These are phyloP conservation scores for Drosophila ananassae DNA, from an alignment of 1,140 invertebrate genomes.

Conservation along the genomic window DNA sequence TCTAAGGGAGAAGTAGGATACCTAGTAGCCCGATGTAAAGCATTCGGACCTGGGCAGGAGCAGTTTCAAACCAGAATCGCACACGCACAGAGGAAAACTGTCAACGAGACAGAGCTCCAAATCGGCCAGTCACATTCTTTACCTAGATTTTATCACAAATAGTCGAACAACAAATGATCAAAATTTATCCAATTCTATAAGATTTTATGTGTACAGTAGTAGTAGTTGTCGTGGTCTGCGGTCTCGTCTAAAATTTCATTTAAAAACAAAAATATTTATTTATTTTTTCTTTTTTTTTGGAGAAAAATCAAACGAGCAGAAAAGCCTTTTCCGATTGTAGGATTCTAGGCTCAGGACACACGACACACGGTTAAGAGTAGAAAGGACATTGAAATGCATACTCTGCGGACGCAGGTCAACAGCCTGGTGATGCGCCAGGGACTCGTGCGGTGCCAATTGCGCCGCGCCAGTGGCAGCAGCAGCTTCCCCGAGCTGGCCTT, in stretches of 20 bases:
- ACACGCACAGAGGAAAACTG: not conserved
- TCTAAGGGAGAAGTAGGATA: not conserved
- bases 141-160: not conserved
- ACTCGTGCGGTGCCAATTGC: not conserved
- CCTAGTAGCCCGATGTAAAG: not conserved
- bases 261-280: not conserved
- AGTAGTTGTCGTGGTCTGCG: not conserved
- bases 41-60: not conserved
- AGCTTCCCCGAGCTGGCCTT: conserved; percentile 19
- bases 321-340: not conserved
- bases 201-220: not conserved
- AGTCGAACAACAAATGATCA: conserved; percentile 3
- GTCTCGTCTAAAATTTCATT: not conserved
- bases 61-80: not conserved
- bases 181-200: conserved; percentile 10
- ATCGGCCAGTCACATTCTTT: not conserved
- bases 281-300: not conserved
- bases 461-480: conserved; percentile 41
- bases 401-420: conserved; percentile 1
- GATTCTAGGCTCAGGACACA: not conserved
- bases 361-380: too few relatives aligned
- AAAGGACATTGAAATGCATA: not conserved
- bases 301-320: not conserved
- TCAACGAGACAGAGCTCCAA: conserved; percentile 3
- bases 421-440: not conserved